These are phyloP conservation scores for Leucophenga maculata DNA, from an alignment of 2,888 invertebrate species.

Conservation along the genomic window DNA sequence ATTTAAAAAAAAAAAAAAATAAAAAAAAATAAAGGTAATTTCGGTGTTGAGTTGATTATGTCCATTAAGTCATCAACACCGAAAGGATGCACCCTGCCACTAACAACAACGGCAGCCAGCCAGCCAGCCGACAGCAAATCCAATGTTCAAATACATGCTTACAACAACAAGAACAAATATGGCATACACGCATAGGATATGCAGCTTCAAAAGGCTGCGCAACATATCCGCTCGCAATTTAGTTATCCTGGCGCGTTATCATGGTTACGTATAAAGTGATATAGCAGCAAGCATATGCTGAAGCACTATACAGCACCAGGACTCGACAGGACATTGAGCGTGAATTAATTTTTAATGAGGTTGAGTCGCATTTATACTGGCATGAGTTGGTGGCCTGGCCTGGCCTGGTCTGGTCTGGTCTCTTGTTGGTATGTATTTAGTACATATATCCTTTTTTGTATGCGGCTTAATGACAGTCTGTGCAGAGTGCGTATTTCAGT, in stretches of 20 bases:
- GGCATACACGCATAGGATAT: conserved; percentile 14
- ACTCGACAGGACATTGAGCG: conserved; percentile 56
- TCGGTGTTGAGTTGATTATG: conserved; percentile 62
- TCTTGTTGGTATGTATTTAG: neutral
- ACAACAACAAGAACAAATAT: conserved; percentile 17
- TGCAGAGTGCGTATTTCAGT: neutral
- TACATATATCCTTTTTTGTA: neutral
- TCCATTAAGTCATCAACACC: conserved; percentile 62
- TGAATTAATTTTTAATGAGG: conserved; percentile 66
- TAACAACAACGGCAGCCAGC: neutral
- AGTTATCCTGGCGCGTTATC: conserved; percentile 16
- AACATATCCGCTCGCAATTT: conserved; percentile 26
- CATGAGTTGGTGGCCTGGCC: neutral
- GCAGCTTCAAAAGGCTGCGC: conserved; percentile 3
- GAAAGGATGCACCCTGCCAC: conserved; percentile 14
- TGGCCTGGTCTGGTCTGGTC: neutral
- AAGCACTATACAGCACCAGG: too few relatives aligned
- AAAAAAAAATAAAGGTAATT: conserved; percentile 66
- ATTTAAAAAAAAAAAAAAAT: too few relatives aligned
- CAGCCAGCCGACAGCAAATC: too few relatives aligned
- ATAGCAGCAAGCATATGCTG: too few relatives aligned
- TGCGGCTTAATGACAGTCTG: conserved; percentile 2
- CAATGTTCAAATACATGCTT: too few relatives aligned
- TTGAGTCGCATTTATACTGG: conserved; percentile 44
- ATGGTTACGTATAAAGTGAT: too few relatives aligned